These are phyloP conservation scores for Aeoliscus strigatus DNA, from an alignment of 2,797 vertebrate species.

Conservation along the genomic window DNA sequence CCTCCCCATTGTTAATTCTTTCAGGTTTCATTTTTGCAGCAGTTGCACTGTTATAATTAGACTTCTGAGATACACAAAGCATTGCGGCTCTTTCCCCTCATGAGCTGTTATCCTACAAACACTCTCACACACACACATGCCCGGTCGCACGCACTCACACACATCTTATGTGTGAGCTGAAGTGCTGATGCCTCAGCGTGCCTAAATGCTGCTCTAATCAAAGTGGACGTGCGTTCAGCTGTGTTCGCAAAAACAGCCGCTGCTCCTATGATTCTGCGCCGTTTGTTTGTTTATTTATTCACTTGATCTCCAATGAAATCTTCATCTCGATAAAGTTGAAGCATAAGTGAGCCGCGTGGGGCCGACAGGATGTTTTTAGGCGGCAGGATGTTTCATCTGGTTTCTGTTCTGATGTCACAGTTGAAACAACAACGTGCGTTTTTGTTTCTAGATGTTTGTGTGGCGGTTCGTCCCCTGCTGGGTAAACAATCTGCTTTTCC, in stretches of 20 bases:
- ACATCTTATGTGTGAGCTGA: constrained; percentile 5
- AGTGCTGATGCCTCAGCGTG: constrained; percentile 47
- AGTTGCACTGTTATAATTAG: constrained; percentile 62
- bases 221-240: constrained; percentile 54
- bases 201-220: constrained; percentile 54
- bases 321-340: constrained; percentile 33
- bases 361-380: background rate
- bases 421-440: no score
- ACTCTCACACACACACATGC: constrained; percentile 14
- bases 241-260: constrained; percentile 38
- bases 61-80: constrained; percentile 41
- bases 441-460: no score
- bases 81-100: constrained; percentile 25
- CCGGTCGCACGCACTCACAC: constrained; percentile 4
- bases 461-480: no score
- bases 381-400: constrained; percentile 1
- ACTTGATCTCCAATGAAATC: constrained; percentile 43
- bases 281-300: constrained; percentile 20
- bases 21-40: constrained; percentile 53
- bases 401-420: constrained; percentile 23
- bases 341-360: no score
- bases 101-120: constrained; percentile 38
- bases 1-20: constrained; percentile 32
- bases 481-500: no score
- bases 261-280: constrained; percentile 43